A percentile compares a stretch with the other conserved stretches of the same genome.
Evolutionary conservation across 2,797 vertebrate genomes (phyloP).

Genomic region (Hyperoplus immaculatus): DNA sequence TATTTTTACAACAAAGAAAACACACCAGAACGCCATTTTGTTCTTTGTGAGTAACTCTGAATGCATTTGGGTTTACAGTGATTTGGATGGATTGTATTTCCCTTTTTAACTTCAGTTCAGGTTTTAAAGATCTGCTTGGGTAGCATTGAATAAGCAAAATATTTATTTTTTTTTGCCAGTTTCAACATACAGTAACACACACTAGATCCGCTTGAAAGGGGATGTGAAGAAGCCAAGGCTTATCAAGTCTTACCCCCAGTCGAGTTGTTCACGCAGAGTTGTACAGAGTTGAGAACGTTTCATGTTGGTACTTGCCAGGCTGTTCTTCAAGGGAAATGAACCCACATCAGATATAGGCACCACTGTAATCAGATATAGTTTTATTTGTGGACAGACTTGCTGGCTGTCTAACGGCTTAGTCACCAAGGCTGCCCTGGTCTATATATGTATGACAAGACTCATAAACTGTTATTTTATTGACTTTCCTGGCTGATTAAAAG

Average conservation of each 20-base stretch:
- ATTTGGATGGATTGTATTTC: neutral
- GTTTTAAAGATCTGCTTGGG: neutral
- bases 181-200: no score
- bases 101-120: neutral
- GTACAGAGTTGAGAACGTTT: neutral
- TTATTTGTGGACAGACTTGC: neutral
- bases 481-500: neutral
- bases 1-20: neutral
- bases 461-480: neutral
- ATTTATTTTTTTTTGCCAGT: neutral
- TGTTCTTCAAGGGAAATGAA: conserved; percentile 12
- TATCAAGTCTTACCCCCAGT: no score
- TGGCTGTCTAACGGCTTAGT: neutral
- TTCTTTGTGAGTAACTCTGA: neutral
- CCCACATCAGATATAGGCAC: neutral
- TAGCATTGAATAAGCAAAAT: neutral
- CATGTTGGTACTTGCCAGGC: neutral
- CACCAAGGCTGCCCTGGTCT: neutral
- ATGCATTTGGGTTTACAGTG: neutral
- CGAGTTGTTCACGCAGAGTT: neutral
- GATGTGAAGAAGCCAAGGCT: no score
- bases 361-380: neutral
- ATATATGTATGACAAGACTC: no score
- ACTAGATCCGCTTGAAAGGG: no score
- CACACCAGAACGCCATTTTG: neutral